Conservation (phyloP, 2,888 invertebrate species). For the Unio pictorum region DNA sequence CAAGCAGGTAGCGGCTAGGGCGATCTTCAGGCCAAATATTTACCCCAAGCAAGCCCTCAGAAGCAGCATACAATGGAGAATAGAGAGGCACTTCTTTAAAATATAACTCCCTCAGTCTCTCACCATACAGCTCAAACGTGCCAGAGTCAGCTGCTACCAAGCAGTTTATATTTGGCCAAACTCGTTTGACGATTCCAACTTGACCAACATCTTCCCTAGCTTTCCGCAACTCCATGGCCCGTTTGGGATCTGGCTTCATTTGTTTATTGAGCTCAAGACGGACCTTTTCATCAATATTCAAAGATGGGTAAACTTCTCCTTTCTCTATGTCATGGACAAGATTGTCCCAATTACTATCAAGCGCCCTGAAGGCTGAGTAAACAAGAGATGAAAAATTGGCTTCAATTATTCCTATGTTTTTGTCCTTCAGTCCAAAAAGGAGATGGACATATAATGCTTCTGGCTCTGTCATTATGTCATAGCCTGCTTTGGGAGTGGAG, state of each 20-base stretch:
- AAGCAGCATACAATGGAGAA: constrained; percentile 68
- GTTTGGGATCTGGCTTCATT: constrained; percentile 53
- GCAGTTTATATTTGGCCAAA: constrained; percentile 62
- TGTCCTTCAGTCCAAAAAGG: constrained; percentile 65
- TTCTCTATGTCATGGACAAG: constrained; percentile 61
- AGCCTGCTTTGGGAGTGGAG: constrained; percentile 61
- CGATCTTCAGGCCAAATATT: constrained; percentile 57
- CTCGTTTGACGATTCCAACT: constrained; percentile 55
- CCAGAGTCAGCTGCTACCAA: constrained; percentile 62
- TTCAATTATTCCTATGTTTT: constrained; percentile 63
- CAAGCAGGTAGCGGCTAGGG: constrained; percentile 60
- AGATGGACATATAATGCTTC: constrained; percentile 67
- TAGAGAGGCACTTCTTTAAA: constrained; percentile 59
- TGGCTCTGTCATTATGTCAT: constrained; percentile 61
- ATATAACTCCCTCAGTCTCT: constrained; percentile 48
- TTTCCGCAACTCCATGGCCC: constrained; percentile 59
- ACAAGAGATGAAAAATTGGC: constrained; percentile 68
- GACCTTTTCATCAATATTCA: constrained; percentile 50
- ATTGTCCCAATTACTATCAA: constrained; percentile 52
- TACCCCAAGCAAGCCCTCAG: constrained; percentile 65
- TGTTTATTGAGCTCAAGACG: constrained; percentile 48
- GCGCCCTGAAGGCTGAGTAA: constrained; percentile 55
- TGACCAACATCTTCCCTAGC: constrained; percentile 54
- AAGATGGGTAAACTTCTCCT: constrained; percentile 49
- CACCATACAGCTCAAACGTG: constrained; percentile 61